These are phyloP conservation scores for Elymnias hypermnestra DNA, from an alignment of 1,140 invertebrate genomes.

Conservation along the genomic window DNA sequence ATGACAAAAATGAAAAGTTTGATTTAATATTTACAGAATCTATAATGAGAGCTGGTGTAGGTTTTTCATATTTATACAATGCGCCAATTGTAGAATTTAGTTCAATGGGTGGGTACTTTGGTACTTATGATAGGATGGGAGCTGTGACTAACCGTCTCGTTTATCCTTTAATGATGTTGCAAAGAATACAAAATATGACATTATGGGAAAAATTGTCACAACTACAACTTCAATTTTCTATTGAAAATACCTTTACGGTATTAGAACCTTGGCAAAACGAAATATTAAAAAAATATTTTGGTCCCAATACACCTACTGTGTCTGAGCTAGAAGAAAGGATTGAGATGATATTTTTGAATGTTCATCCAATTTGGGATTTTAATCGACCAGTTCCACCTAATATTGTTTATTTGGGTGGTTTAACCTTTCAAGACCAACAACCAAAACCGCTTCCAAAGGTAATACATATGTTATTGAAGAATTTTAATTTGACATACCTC, in stretches of 20 bases:
- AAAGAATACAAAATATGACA: slow-evolving; percentile 20
- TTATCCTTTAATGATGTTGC: slow-evolving; percentile 25
- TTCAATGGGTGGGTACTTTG: slow-evolving; percentile 26
- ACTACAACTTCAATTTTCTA: slow-evolving; percentile 3
- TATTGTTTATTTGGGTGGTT: slow-evolving; percentile 77
- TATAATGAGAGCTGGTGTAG: slow-evolving; percentile 14
- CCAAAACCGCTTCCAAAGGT: slow-evolving; percentile 49
- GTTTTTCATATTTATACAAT: slow-evolving; percentile 30
- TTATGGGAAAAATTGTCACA: slow-evolving; percentile 22
- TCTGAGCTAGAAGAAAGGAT: slow-evolving; percentile 30
- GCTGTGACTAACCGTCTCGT: slow-evolving; percentile 30
- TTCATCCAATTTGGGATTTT: slow-evolving; percentile 57
- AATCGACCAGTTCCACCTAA: slow-evolving; percentile 71
- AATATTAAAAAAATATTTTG: slow-evolving; percentile 22
- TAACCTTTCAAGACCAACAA: slow-evolving; percentile 75
- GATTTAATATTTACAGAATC: slow-evolving; percentile 39
- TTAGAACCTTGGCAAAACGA: slow-evolving; percentile 11
- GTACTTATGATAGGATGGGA: slow-evolving; percentile 24
- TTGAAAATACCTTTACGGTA: background rate
- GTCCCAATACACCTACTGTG: slow-evolving; percentile 30
- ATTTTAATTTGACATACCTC: slow-evolving; percentile 1
- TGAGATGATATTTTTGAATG: slow-evolving; percentile 65
- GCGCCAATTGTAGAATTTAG: slow-evolving; percentile 37
- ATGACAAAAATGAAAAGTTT: slow-evolving; percentile 22
- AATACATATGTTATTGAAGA: background rate